Conservation (phyloP, 2,888 invertebrate genomes). For the Epinotia demarniana region DNA sequence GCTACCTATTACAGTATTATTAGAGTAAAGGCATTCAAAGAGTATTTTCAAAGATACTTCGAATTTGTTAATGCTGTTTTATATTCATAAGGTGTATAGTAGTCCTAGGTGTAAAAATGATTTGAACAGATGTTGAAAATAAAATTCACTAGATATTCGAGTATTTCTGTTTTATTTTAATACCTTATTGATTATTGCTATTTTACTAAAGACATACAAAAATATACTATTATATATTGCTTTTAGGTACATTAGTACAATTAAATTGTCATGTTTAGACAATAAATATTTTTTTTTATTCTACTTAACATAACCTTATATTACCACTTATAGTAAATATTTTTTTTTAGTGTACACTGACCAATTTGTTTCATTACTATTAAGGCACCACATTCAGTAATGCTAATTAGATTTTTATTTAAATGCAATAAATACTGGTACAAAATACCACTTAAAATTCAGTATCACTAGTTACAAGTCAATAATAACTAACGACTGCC, state of each 20-base stretch:
- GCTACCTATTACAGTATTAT: slow-evolving; percentile 44
- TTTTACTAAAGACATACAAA: slow-evolving; percentile 22
- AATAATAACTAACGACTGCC: background rate
- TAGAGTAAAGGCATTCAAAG: slow-evolving; percentile 69
- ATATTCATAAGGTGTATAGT: slow-evolving; percentile 47
- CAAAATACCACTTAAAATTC: background rate
- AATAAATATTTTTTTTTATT: background rate
- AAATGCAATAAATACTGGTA: slow-evolving; percentile 36
- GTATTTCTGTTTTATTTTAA: slow-evolving; percentile 41
- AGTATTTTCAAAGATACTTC: slow-evolving; percentile 77
- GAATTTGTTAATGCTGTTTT: slow-evolving; percentile 70
- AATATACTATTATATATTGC: slow-evolving; percentile 20
- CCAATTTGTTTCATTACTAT: slow-evolving; percentile 22
- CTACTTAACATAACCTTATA: slow-evolving; percentile 2
- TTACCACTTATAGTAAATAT: slow-evolving; percentile 14
- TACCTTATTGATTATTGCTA: slow-evolving; percentile 19
- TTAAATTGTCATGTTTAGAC: slow-evolving; percentile 38
- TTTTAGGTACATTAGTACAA: slow-evolving; percentile 25
- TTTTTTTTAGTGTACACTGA: slow-evolving; percentile 32
- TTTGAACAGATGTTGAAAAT: slow-evolving; percentile 39
- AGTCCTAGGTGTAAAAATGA: slow-evolving; percentile 36
- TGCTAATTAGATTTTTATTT: slow-evolving; percentile 16
- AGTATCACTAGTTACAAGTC: background rate
- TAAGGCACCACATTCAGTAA: slow-evolving; percentile 32
- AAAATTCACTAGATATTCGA: slow-evolving; percentile 41